These are phyloP conservation scores for Numenius phaeopus DNA, from an alignment of 2,797 vertebrate species.

Conservation along the genomic window DNA sequence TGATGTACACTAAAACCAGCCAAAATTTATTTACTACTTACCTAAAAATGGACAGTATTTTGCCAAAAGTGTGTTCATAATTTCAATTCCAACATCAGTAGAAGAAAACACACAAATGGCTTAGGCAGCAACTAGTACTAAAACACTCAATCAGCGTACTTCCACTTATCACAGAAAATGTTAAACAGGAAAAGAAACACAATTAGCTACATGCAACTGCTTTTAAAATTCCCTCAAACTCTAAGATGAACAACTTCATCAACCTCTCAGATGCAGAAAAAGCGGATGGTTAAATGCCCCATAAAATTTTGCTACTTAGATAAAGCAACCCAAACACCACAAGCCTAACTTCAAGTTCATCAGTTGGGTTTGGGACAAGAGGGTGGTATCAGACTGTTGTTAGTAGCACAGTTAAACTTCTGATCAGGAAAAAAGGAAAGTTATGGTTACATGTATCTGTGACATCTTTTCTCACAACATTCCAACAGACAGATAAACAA, in stretches of 20 bases:
- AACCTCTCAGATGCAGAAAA: neutral
- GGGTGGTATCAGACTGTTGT: fast-evolving
- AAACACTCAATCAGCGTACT: neutral
- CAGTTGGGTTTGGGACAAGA: neutral
- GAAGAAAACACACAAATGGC: neutral
- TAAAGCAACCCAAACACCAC: neutral
- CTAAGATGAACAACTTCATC: neutral
- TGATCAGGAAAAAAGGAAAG: neutral
- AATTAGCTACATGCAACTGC: neutral
- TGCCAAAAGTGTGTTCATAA: neutral
- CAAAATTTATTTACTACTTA: neutral
- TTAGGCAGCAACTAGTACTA: neutral
- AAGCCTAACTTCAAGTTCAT: neutral
- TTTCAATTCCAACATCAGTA: neutral
- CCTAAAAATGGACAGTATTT: neutral
- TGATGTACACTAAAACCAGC: neutral
- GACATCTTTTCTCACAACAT: neutral
- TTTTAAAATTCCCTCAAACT: neutral
- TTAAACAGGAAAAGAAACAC: neutral
- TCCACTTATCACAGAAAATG: neutral
- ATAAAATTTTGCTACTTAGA: neutral
- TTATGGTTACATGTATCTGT: fast-evolving
- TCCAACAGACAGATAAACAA: neutral
- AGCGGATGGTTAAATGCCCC: neutral
- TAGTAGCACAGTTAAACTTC: neutral